phyloP scores from a whole-genome alignment of 2,888 invertebrate species.

The Andrena trimmerana region DNA sequence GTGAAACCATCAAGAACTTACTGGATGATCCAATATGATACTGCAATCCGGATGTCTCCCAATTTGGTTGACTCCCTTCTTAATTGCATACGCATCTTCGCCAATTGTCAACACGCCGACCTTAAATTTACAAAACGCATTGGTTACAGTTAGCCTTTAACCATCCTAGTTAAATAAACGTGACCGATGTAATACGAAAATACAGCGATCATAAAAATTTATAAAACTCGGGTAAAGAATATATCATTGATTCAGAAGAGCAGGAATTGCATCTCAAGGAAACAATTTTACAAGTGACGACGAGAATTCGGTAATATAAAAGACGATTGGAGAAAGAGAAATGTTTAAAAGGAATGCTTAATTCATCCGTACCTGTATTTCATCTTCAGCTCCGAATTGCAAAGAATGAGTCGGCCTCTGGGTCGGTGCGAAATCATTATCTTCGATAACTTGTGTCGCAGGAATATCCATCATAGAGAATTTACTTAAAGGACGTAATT shows the following conservation, averaged over 20 bases:
- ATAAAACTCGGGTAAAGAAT: neutral
- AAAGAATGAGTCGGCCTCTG: neutral
- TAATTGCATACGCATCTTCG: slow-evolving; percentile 49
- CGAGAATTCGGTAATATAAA: neutral
- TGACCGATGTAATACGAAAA: neutral
- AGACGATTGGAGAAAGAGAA: neutral
- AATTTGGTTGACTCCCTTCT: slow-evolving; percentile 68
- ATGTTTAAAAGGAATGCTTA: neutral
- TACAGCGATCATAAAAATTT: neutral
- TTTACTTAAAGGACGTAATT: neutral
- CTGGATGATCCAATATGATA: slow-evolving; percentile 62
- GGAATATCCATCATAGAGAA: slow-evolving; percentile 50
- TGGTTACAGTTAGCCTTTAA: neutral
- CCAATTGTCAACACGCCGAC: slow-evolving; percentile 62
- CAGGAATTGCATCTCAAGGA: neutral
- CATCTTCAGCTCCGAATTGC: neutral
- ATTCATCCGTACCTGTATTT: slow-evolving; percentile 29
- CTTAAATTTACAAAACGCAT: slow-evolving; percentile 50
- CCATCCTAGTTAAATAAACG: neutral
- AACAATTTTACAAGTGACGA: neutral
- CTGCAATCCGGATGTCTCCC: slow-evolving; percentile 65
- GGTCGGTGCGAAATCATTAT: slow-evolving; percentile 23
- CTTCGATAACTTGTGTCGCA: slow-evolving; percentile 51
- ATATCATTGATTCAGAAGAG: neutral
- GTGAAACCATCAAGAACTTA: slow-evolving; percentile 51